A percentile compares a stretch with the other conserved stretches of the same genome.
Evolutionary conservation across 2,797 vertebrate species (phyloP).

Genomic region (Rousettus madagascariensis): DNA sequence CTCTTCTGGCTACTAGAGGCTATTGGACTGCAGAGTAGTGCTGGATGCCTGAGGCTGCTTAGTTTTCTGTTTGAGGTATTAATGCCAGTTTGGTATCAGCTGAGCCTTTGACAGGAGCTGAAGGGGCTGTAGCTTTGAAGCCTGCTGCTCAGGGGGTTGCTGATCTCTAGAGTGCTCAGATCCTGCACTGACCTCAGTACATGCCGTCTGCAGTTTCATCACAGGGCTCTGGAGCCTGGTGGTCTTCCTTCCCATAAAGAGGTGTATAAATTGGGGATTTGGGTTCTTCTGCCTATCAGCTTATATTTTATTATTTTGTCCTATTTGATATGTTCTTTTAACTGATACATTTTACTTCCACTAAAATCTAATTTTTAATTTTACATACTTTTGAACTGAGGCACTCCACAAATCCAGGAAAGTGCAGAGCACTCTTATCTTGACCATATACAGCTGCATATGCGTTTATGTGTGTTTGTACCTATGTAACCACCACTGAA

Average conservation of each 20-base stretch:
- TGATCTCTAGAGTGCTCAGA: neutral
- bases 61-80: neutral
- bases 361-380: neutral
- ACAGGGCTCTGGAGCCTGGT: neutral
- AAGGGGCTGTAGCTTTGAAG: neutral
- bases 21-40: neutral
- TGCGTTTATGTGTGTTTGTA: neutral
- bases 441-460: neutral
- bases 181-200: neutral
- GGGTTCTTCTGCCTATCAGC: neutral
- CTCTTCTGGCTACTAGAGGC: neutral
- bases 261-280: neutral
- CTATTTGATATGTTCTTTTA: neutral
- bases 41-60: neutral
- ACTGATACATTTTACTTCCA: neutral
- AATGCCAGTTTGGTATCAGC: neutral
- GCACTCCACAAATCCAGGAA: neutral
- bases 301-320: neutral
- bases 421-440: neutral
- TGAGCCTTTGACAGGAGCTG: neutral
- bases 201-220: neutral
- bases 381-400: neutral
- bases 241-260: neutral
- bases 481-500: neutral
- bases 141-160: neutral